Evolutionary conservation across 2,888 invertebrate species (phyloP).

Genomic region (Hemistola chrysoprasaria): DNA sequence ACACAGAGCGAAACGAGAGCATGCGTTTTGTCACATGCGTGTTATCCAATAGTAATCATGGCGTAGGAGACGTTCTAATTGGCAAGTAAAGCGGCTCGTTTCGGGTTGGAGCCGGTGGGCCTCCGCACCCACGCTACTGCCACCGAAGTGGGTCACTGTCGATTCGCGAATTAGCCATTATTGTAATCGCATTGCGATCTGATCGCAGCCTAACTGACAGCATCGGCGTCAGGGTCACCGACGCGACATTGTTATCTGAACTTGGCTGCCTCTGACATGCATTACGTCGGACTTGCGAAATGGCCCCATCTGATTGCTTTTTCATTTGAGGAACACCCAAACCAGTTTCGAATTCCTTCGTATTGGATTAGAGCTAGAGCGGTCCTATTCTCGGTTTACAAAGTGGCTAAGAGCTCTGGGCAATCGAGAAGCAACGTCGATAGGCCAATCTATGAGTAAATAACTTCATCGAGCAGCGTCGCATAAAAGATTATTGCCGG

Average conservation of each 20-base stretch:
- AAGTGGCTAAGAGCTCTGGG: constrained; percentile 26
- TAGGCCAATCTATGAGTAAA: constrained; percentile 45
- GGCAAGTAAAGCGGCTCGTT: constrained; percentile 38
- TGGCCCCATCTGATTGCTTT: constrained; percentile 1
- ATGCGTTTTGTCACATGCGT: constrained; percentile 37
- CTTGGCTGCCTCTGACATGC: constrained; percentile 46
- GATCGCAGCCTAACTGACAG: constrained; percentile 29
- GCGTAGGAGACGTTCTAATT: constrained; percentile 43
- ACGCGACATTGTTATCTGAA: constrained; percentile 56
- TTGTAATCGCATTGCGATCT: constrained; percentile 56
- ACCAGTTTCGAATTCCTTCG: background rate
- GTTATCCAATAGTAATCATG: constrained; percentile 32
- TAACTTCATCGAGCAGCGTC: constrained; percentile 50
- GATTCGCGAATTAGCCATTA: constrained; percentile 55
- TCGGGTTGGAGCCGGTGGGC: constrained; percentile 29
- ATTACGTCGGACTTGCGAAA: constrained; percentile 23
- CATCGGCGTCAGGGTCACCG: constrained; percentile 40
- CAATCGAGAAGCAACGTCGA: constrained; percentile 33
- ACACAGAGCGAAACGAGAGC: constrained; percentile 35
- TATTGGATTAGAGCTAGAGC: constrained; percentile 3
- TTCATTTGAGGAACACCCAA: background rate
- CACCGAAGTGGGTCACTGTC: constrained; percentile 61
- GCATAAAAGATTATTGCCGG: constrained; percentile 55
- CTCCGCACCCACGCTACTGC: constrained; percentile 42
- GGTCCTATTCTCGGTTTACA: constrained; percentile 18